A percentile compares a stretch with the other conserved stretches of the same genome.
Conservation (phyloP, 2,113 vertebrate genomes). For the Bubalus kerabau region DNA sequence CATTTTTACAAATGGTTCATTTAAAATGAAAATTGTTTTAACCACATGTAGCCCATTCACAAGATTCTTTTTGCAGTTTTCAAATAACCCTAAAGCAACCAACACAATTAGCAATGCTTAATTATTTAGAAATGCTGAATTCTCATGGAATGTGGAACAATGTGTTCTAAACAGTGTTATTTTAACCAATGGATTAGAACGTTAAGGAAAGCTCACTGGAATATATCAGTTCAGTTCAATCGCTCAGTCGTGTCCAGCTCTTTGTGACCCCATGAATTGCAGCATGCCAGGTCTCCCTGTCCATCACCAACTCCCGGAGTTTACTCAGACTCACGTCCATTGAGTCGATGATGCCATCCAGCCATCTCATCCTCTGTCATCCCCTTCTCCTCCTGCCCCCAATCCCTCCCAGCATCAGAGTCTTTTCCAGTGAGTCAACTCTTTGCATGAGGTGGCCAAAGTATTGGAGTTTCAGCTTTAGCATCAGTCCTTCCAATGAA, state of each 20-base stretch:
- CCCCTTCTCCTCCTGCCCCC: not conserved
- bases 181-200: not conserved
- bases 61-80: not conserved
- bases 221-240: not conserved
- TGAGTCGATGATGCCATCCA: not conserved
- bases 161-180: no score
- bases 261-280: not conserved
- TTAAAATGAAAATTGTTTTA: not conserved
- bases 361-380: not conserved
- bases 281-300: not conserved
- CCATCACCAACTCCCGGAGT: not conserved
- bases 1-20: not conserved
- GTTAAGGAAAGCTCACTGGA: not conserved
- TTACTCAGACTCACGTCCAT: not conserved
- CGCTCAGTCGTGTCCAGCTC: fast-evolving
- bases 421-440: not conserved
- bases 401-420: not conserved
- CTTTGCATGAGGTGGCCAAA: not conserved
- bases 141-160: not conserved
- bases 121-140: not conserved
- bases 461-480: not conserved
- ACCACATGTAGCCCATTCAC: not conserved
- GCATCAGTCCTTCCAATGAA: not conserved
- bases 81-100: not conserved
- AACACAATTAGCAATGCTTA: not conserved